Conservation (phyloP, 1,140 invertebrate genomes). For the Ostrea denselamellosa region DNA sequence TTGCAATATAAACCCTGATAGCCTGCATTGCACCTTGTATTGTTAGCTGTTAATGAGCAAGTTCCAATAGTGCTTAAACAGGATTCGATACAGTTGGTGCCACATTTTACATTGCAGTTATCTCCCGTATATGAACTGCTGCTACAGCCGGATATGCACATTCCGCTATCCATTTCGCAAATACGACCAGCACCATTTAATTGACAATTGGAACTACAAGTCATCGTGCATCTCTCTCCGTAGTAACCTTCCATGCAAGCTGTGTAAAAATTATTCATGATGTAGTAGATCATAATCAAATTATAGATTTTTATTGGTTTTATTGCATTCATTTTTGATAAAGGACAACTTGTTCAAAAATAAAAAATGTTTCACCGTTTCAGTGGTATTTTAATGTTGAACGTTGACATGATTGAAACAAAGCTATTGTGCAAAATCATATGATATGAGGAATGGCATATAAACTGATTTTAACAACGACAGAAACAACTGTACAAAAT, state of each 20-base stretch:
- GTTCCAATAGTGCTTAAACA: background rate
- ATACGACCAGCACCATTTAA: background rate
- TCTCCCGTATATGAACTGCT: constrained; percentile 20
- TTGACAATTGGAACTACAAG: constrained; percentile 39
- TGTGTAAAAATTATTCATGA: background rate
- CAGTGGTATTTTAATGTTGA: too few species aligned
- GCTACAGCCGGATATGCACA: constrained; percentile 18
- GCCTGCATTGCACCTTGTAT: background rate
- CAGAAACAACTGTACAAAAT: too few species aligned
- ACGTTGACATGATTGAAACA: too few species aligned
- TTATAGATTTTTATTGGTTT: too few species aligned
- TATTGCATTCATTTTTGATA: too few species aligned
- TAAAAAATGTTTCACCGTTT: too few species aligned
- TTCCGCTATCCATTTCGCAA: constrained; percentile 23
- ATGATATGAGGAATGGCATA: too few species aligned
- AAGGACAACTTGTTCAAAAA: too few species aligned
- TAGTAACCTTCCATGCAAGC: constrained; percentile 50
- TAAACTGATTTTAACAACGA: too few species aligned
- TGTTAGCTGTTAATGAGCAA: background rate
- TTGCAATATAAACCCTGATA: constrained; percentile 14
- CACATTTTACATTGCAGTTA: background rate
- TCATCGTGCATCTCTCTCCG: constrained; percentile 23
- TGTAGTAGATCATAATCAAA: too few species aligned
- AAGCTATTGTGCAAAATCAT: too few species aligned
- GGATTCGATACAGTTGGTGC: background rate